Evolutionary conservation across 2,113 vertebrate genomes (phyloP).

Genomic region (Pagrus major): DNA sequence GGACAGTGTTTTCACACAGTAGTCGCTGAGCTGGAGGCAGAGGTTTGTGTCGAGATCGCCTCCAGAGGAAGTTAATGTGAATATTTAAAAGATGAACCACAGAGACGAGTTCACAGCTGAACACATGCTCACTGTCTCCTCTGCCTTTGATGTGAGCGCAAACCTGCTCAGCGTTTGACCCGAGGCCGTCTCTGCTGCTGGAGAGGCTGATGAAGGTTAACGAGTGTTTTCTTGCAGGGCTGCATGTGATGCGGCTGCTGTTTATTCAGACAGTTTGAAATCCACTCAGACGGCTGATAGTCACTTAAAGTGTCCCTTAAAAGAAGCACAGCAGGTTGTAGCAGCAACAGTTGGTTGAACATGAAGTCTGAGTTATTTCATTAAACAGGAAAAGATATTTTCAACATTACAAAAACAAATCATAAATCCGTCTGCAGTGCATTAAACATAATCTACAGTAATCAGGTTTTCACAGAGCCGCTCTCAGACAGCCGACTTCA

Average conservation of each 20-base stretch:
- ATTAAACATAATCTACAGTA: no score
- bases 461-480: no score
- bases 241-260: conserved; percentile 5
- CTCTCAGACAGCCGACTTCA: no score
- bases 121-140: conserved; percentile 25
- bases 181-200: conserved; percentile 3
- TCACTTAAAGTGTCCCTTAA: background rate
- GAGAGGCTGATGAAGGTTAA: background rate
- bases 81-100: no score
- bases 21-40: no score
- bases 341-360: background rate
- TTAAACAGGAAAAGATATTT: no score
- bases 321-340: background rate
- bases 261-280: conserved; percentile 2
- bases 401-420: no score
- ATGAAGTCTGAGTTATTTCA: background rate
- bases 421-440: no score
- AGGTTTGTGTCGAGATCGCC: no score
- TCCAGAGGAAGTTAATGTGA: background rate
- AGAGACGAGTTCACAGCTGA: conserved; percentile 18
- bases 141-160: conserved; percentile 22
- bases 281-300: background rate
- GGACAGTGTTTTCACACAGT: background rate
- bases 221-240: background rate
- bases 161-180: conserved; percentile 10